Evolutionary conservation across 2,888 invertebrate species (phyloP).

Genomic region (Chironomus tentans): DNA sequence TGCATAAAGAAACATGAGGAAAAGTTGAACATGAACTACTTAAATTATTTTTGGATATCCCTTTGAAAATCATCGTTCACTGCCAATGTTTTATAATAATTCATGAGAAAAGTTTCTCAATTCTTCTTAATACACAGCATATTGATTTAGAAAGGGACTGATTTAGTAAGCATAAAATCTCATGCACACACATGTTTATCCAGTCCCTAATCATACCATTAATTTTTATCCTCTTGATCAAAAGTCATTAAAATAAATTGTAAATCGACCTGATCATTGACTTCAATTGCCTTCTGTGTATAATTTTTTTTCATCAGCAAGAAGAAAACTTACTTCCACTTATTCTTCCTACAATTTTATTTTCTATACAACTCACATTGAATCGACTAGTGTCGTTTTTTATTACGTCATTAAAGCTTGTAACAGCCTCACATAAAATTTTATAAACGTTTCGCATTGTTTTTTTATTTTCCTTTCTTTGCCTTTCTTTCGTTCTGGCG

Average conservation of each 20-base stretch:
- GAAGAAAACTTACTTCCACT: background rate
- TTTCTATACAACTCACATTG: background rate
- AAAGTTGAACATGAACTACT: no score
- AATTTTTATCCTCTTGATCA: background rate
- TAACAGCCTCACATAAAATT: slow-evolving; percentile 22
- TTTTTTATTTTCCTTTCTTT: slow-evolving; percentile 4
- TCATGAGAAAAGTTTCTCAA: no score
- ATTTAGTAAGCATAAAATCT: no score
- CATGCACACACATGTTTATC: background rate
- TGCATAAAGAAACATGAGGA: no score
- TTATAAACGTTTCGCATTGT: slow-evolving; percentile 23
- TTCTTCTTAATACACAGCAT: no score
- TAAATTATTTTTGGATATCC: no score
- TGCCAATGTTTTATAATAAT: no score
- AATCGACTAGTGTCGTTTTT: slow-evolving; percentile 16
- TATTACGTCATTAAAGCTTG: slow-evolving; percentile 20
- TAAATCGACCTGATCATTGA: slow-evolving; percentile 23
- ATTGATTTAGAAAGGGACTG: no score
- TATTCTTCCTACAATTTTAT: background rate
- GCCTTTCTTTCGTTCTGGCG: background rate
- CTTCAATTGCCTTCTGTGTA: background rate
- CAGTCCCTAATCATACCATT: slow-evolving; percentile 10
- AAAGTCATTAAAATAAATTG: slow-evolving; percentile 16
- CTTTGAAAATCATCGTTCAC: no score
- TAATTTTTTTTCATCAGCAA: no score